Base-by-base conservation (phyloP, 1,140 invertebrate genomes). In the Aphaenogaster rudis region DNA sequence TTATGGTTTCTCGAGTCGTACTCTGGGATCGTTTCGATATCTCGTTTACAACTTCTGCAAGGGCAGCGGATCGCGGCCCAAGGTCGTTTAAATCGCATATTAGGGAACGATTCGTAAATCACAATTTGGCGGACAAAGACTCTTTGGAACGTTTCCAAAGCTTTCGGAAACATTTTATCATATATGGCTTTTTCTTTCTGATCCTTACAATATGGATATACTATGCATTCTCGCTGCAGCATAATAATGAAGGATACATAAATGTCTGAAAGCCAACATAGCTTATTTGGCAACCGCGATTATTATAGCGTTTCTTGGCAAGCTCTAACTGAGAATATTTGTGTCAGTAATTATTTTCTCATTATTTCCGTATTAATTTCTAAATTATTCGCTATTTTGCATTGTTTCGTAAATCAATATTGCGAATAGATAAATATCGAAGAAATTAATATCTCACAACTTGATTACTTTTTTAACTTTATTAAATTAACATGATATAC, bases 111-210 rank as follows among this genome's bases (percentile, higher is more conserved):
- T 57, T 33, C 28, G 17, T 79, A 81, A 84, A 74, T 85, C 54
- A 80, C 48, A 80, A 90, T 88, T 90, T 88, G 67, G 48, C 88
- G 17, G 81, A 79, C 28, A 63, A 90, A 90, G 81, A n/a, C 64
- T 82, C 57, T 61, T 88, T 91, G 90, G 77, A 91, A 48, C 17
- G 1, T 4, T 59, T 88, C 81, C 88, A 91, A 71, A 63, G 4
- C 8, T 85, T 74, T 77, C 76, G n/a, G 48, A 81, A 36, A 64
- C 50, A 86, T 90, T 90, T 85, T 61, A 71, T 48, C 21, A 45
- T 42, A 50, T 71, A 61, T 11, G 50, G 17, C 7, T 39, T 33
- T 80, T 52, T 61, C 72, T 61, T 36, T 33, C 21, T 7, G 21
- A 76, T 48, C 7, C 9, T 39, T 33, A 48, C 42, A 17, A 84